Evolutionary conservation across 2,888 invertebrate species (phyloP), one percentile per base, ranked within the genome.

Genomic region (Chrysolina haemoptera): DNA sequence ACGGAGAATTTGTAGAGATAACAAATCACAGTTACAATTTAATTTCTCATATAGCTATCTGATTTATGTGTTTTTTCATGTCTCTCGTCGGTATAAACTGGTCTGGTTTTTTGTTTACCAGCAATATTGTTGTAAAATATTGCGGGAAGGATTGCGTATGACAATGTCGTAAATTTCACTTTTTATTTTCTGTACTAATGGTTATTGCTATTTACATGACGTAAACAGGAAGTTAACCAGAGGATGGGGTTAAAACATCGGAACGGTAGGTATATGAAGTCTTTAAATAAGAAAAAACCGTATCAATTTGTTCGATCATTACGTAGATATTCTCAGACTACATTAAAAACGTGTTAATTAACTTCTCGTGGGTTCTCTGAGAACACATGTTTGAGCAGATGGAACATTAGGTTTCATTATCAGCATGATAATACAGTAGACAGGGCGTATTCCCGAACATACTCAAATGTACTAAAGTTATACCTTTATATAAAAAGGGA

Each of bases 1-100:
- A 59, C 10, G n/a, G 35, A 59, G 14, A n/a, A 66, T 50, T 50
- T 35, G 50, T 50, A 16, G 16, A 48, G 53, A 35, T 67, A 67
- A 67, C 67, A 67, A 53, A 67, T 67, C 67, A 53, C 67, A 40
- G 20, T 67, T 53, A 16, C 50, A 53, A 53, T 67, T 67, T 20
- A 53, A 67, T 67, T 53, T 53, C 27, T 41, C 67, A 67, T 67
- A 67, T 67, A 14, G n/a, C 53, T n/a, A 67, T 43, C 40, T 67
- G 67, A 67, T 65, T 22, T 53, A 43, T 53, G 16, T 67, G 40
- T 53, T 35, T 67, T 53, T 59, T 27, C 27, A 22, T 27, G 59
- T 14, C 27, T 59, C n/a, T 59, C n/a, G 59, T 59, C 59, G 59
- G 59, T 59, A 14, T 35, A 35, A 59, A 35, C 59, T 35, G 35